phyloP scores from a whole-genome alignment of 2,888 invertebrate genomes.

The Zaprionus bogoriensis region DNA sequence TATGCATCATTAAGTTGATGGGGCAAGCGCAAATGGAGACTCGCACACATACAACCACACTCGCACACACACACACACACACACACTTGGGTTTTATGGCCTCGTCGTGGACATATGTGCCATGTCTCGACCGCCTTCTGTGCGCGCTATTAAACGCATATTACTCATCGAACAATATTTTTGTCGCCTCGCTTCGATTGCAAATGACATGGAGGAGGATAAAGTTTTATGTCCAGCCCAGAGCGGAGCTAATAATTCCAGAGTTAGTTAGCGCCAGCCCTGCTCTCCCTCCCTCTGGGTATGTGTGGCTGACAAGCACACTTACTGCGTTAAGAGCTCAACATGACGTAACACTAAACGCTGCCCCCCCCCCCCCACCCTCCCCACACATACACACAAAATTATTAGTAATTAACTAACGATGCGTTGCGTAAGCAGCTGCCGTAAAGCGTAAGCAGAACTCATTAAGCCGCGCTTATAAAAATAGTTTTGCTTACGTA shows the following conservation, averaged over 20 bases:
- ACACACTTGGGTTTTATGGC: conserved; percentile 70
- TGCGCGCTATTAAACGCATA: conserved; percentile 66
- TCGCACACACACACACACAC: conserved; percentile 1
- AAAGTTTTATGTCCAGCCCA: conserved; percentile 37
- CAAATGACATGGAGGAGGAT: conserved; percentile 29
- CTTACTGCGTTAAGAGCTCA: neutral
- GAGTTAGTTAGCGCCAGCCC: conserved; percentile 6
- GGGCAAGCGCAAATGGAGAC: conserved; percentile 29
- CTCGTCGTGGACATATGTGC: conserved; percentile 56
- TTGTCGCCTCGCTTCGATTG: conserved; percentile 46
- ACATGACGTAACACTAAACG: conserved; percentile 13
- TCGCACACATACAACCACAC: neutral
- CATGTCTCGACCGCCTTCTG: conserved; percentile 29
- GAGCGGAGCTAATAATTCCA: conserved; percentile 47
- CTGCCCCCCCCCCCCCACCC: neutral
- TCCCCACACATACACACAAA: neutral
- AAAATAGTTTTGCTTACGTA: neutral
- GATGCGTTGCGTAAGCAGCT: conserved; percentile 6
- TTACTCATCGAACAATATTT: conserved; percentile 71
- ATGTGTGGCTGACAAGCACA: neutral
- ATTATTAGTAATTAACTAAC: conserved; percentile 38
- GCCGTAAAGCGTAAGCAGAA: neutral
- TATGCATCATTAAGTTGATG: conserved; percentile 78
- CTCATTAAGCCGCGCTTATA: conserved; percentile 23
- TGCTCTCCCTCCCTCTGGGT: neutral